Conservation (phyloP, 2,797 vertebrate genomes). For the Sebastes nivosus region DNA sequence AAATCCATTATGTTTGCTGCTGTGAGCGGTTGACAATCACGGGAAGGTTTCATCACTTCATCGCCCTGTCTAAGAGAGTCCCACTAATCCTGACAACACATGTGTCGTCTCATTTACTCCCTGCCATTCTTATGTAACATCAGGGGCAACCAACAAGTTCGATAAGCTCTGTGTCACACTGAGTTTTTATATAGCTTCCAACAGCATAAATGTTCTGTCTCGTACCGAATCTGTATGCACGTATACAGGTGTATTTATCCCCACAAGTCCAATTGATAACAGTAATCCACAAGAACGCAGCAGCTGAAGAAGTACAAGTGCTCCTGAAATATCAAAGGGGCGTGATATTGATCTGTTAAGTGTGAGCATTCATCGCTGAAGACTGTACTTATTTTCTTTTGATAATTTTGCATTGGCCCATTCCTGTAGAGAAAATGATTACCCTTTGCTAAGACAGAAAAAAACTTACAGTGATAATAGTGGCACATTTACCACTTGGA, state of each 20-base stretch:
- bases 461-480: neutral
- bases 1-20: conserved; percentile 43
- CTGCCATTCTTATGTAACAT: conserved; percentile 40
- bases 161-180: conserved; percentile 30
- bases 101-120: conserved; percentile 54
- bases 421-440: neutral
- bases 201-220: neutral
- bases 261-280: conserved; percentile 40
- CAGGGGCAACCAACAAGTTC: neutral
- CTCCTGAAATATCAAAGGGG: conserved; percentile 32
- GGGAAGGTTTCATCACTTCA: conserved; percentile 41
- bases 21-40: conserved; percentile 38
- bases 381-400: neutral
- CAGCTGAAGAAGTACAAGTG: neutral
- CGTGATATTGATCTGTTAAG: conserved; percentile 37
- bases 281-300: conserved; percentile 34
- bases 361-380: conserved; percentile 13
- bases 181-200: neutral
- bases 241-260: neutral
- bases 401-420: neutral
- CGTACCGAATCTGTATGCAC: conserved; percentile 9
- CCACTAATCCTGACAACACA: conserved; percentile 52
- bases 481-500: neutral
- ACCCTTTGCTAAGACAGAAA: neutral
- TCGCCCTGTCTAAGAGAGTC: conserved; percentile 39